These are phyloP conservation scores for Lutraria lutraria DNA, from an alignment of 2,888 invertebrate genomes.

Conservation along the genomic window DNA sequence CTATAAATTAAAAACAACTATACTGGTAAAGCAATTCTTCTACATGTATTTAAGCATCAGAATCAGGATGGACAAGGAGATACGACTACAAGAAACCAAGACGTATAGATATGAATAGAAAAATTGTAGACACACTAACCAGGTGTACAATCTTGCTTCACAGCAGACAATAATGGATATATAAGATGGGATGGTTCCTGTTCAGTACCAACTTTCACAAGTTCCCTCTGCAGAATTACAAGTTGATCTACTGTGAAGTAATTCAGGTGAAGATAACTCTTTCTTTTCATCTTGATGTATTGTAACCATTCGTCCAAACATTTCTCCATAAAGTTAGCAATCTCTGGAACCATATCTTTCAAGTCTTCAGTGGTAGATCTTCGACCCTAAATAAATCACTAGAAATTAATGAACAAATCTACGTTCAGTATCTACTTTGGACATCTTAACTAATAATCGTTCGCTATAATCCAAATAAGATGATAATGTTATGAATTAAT, in stretches of 20 bases:
- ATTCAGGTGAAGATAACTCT: conserved; percentile 76
- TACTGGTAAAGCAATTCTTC: too few relatives aligned
- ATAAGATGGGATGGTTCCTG: conserved; percentile 60
- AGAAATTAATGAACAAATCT: too few relatives aligned
- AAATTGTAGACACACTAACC: conserved; percentile 15
- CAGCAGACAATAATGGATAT: conserved; percentile 75
- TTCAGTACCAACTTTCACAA: conserved; percentile 72
- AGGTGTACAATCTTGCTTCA: conserved; percentile 71
- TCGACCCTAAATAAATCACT: conserved; percentile 48
- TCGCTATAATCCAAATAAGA: too few relatives aligned
- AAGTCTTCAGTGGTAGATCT: conserved; percentile 64
- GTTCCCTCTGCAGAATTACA: conserved; percentile 80
- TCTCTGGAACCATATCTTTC: conserved; percentile 67
- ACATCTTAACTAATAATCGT: too few relatives aligned
- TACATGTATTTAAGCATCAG: too few relatives aligned
- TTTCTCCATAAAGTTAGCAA: conserved; percentile 78
- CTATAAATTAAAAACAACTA: too few relatives aligned
- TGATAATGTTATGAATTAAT: too few relatives aligned
- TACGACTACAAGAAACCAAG: too few relatives aligned
- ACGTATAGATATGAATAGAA: too few relatives aligned
- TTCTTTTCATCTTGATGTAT: conserved; percentile 74
- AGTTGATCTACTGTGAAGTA: conserved; percentile 82
- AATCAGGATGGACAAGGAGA: too few relatives aligned
- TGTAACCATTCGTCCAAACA: conserved; percentile 77
- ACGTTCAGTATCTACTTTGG: too few relatives aligned